These are phyloP conservation scores for Armadillidium nasatum DNA, from an alignment of 1,140 invertebrate genomes.

Conservation along the genomic window DNA sequence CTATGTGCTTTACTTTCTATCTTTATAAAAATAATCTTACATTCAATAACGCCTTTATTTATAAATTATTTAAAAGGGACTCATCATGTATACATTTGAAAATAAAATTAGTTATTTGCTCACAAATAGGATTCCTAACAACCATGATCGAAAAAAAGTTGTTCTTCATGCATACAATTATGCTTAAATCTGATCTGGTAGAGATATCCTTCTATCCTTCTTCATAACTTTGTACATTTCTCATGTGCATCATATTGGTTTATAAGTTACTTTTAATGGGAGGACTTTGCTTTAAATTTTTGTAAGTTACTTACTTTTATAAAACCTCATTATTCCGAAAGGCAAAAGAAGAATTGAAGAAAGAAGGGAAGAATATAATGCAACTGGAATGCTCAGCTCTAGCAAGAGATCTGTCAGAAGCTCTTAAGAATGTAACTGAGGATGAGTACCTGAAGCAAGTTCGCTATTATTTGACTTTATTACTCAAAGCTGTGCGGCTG, in stretches of 20 bases:
- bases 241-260: neutral
- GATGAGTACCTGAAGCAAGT: constrained; percentile 17
- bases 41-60: no score
- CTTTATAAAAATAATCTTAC: no score
- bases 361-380: constrained; percentile 10
- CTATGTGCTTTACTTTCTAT: no score
- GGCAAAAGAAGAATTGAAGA: constrained; percentile 24
- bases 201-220: no score
- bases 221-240: neutral
- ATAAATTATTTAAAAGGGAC: no score
- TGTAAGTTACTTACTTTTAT: neutral
- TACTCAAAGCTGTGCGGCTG: neutral
- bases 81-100: no score
- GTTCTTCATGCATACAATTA: no score
- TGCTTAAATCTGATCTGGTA: no score
- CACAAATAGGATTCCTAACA: no score
- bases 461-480: neutral
- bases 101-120: no score
- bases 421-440: constrained; percentile 9
- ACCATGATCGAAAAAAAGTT: no score
- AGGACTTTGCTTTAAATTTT: neutral
- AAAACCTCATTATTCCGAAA: neutral
- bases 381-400: constrained; percentile 17
- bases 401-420: constrained; percentile 7
- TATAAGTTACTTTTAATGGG: neutral